phyloP scores from a whole-genome alignment of 1,140 invertebrate species.

The Notospermus geniculatus region DNA sequence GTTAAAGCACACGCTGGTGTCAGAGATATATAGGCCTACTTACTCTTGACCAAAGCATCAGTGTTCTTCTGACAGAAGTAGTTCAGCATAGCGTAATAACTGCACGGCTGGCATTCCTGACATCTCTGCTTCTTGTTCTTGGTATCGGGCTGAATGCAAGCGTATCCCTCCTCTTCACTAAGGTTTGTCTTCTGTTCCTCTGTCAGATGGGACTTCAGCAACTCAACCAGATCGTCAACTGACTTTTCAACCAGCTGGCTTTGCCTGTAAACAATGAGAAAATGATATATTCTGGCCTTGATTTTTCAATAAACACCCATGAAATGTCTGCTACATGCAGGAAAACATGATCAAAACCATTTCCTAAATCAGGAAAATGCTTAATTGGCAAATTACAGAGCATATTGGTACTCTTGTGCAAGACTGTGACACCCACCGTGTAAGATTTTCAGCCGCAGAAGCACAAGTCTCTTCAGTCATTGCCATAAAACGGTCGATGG shows the following conservation, averaged over 20 bases:
- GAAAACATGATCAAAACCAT: too few relatives aligned
- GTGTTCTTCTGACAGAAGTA: conserved; percentile 55
- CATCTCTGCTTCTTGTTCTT: conserved; percentile 51
- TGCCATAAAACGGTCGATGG: conserved; percentile 80
- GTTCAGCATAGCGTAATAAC: conserved; percentile 50
- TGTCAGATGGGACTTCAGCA: conserved; percentile 60
- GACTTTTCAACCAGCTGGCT: conserved; percentile 88
- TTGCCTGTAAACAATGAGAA: too few relatives aligned
- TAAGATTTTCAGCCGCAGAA: conserved; percentile 37
- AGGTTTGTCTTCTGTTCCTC: conserved; percentile 37
- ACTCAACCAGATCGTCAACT: conserved; percentile 81
- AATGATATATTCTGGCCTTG: too few relatives aligned
- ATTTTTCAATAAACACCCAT: too few relatives aligned
- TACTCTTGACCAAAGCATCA: conserved; percentile 56
- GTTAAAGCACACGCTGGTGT: too few relatives aligned
- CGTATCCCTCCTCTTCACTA: conserved; percentile 37
- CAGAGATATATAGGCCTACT: conserved; percentile 21
- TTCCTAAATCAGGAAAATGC: too few relatives aligned
- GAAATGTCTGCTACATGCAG: too few relatives aligned
- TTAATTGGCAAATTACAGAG: too few relatives aligned
- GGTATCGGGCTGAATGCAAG: conserved; percentile 36
- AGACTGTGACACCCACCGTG: conserved; percentile 29
- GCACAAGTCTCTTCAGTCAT: conserved; percentile 60
- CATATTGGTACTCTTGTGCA: too few relatives aligned
- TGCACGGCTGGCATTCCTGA: conserved; percentile 52